A percentile compares a stretch with the other conserved stretches of the same genome.
Conservation (phyloP, 1,140 invertebrate genomes). For the Sipha flava region DNA sequence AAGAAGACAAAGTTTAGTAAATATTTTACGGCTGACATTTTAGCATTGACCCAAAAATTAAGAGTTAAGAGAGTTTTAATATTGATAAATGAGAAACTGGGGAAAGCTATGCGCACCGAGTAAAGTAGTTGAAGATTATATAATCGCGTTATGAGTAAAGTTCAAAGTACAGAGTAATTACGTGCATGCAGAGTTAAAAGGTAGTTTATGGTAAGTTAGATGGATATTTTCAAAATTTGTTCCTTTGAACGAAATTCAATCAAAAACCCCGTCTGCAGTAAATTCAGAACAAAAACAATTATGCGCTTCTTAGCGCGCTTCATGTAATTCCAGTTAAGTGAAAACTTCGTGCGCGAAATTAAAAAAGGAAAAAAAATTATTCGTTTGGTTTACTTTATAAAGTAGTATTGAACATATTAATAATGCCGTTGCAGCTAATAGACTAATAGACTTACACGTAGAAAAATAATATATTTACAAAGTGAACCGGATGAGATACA, state of each 20-base stretch:
- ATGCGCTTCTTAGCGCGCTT: not conserved
- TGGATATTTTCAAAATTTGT: not conserved
- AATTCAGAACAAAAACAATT: not conserved
- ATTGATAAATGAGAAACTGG: not conserved
- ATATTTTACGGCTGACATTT: not conserved
- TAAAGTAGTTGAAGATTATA: not conserved
- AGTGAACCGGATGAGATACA: no score
- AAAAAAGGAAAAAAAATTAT: no score
- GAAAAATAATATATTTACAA: no score
- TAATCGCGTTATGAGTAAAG: not conserved
- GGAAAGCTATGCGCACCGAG: not conserved
- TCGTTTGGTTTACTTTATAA: no score
- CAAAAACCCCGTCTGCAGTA: not conserved
- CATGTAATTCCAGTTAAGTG: no score
- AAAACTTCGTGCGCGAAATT: no score
- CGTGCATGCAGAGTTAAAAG: not conserved
- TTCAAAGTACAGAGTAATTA: conserved; percentile 13
- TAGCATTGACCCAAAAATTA: not conserved
- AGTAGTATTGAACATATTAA: no score
- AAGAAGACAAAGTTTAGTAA: not conserved
- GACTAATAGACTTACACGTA: no score
- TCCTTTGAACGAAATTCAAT: not conserved
- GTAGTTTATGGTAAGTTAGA: not conserved
- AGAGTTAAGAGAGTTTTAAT: not conserved
- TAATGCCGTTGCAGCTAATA: no score